phyloP scores from a whole-genome alignment of 2,888 invertebrate genomes.

The Proisotoma minuta region DNA sequence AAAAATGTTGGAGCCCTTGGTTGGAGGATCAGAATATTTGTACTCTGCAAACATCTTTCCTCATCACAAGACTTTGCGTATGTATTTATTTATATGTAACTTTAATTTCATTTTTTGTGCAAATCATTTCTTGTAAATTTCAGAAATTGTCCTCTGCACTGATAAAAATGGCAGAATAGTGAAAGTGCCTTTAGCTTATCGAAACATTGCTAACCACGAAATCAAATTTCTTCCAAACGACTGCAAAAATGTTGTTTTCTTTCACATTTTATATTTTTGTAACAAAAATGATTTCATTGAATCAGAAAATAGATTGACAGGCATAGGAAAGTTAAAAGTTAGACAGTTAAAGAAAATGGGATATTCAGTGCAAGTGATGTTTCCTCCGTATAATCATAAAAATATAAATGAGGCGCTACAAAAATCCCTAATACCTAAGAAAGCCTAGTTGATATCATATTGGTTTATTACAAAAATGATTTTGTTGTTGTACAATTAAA shows the following conservation, averaged over 20 bases:
- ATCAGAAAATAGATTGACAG: conserved; percentile 20
- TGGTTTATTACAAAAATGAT: too few species aligned
- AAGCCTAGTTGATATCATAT: too few species aligned
- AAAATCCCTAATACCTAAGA: too few species aligned
- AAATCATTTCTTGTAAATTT: too few species aligned
- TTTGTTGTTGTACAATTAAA: too few species aligned
- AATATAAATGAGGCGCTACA: neutral
- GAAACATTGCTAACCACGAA: conserved; percentile 9
- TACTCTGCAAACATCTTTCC: conserved; percentile 62
- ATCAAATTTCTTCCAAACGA: conserved; percentile 24
- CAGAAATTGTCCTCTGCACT: conserved; percentile 61
- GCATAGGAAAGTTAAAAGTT: conserved; percentile 26
- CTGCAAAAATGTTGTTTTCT: neutral
- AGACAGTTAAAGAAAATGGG: conserved; percentile 38
- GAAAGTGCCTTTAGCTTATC: conserved; percentile 53
- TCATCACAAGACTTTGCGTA: conserved; percentile 55
- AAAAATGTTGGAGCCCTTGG: conserved; percentile 54
- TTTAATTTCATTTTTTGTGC: neutral
- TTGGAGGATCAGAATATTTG: conserved; percentile 56
- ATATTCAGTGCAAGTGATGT: conserved; percentile 31
- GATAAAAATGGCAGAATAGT: conserved; percentile 52
- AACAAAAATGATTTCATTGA: conserved; percentile 16
- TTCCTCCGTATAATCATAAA: neutral
- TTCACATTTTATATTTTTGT: conserved; percentile 20
- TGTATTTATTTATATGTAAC: neutral